phyloP scores from a whole-genome alignment of 2,888 invertebrate species.

The Melitaea athalia region DNA sequence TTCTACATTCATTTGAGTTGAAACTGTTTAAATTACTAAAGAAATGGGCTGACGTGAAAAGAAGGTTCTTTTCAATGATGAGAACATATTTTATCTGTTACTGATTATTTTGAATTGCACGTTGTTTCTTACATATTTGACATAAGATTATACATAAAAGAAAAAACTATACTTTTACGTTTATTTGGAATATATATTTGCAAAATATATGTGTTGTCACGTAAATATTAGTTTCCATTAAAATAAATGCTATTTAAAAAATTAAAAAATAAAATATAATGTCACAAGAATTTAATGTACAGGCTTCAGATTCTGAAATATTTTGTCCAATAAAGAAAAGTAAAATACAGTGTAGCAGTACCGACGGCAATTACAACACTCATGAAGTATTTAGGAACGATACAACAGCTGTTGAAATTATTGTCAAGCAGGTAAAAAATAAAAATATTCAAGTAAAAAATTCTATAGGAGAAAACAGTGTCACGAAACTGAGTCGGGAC shows the following conservation, averaged over 20 bases:
- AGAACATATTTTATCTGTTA: background rate
- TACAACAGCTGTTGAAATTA: slow-evolving; percentile 67
- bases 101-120: background rate
- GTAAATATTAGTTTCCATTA: background rate
- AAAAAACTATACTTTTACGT: background rate
- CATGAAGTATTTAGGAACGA: slow-evolving; percentile 68
- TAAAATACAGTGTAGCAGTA: background rate
- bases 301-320: slow-evolving; percentile 3
- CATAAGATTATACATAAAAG: background rate
- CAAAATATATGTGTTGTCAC: background rate
- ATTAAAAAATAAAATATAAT: background rate
- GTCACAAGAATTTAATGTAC: slow-evolving; percentile 5
- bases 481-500: slow-evolving; percentile 47
- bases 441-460: slow-evolving; percentile 44
- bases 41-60: background rate
- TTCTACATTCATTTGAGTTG: background rate
- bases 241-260: background rate
- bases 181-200: background rate
- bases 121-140: background rate
- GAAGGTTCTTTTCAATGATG: background rate
- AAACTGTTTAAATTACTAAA: background rate
- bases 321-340: background rate
- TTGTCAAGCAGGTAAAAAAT: slow-evolving; percentile 62
- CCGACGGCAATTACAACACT: slow-evolving; percentile 30
- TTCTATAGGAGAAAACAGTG: slow-evolving; percentile 19